phyloP scores from a whole-genome alignment of 2,113 vertebrate species.

The Rhynchomys soricoides region DNA sequence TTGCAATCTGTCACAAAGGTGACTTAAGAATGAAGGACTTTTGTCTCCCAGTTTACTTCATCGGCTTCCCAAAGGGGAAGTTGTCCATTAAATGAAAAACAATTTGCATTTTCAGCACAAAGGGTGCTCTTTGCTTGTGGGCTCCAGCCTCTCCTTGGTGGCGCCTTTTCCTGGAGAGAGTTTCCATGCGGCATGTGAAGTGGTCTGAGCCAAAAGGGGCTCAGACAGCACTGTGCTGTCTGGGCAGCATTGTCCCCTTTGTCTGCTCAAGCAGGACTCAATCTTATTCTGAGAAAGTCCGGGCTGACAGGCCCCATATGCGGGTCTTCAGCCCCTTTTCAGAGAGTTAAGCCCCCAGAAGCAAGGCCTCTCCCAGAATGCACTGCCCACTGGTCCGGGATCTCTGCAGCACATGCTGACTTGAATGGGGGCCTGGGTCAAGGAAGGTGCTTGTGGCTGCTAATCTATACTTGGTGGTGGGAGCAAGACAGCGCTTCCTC shows the following conservation, averaged over 20 bases:
- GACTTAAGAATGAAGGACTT: constrained; percentile 64
- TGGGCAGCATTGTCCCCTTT: constrained; percentile 56
- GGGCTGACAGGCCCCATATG: constrained; percentile 35
- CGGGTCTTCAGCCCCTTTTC: background rate
- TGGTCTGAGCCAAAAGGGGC: constrained; percentile 1
- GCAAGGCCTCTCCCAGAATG: constrained; percentile 4
- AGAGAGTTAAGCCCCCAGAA: constrained; percentile 15
- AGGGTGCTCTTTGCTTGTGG: constrained; percentile 44
- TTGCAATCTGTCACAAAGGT: constrained; percentile 61
- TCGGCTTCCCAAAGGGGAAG: background rate
- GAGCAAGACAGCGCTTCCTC: constrained; percentile 41
- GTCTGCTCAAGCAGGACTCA: constrained; percentile 41
- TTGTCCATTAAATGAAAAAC: constrained; percentile 36
- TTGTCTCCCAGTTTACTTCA: constrained; percentile 54
- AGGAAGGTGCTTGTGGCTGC: constrained; percentile 41
- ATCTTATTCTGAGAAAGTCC: constrained; percentile 47
- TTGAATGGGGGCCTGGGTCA: constrained; percentile 24
- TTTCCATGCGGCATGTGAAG: constrained; percentile 65
- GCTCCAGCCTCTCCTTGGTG: constrained; percentile 59
- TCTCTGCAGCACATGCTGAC: background rate
- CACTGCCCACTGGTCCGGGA: background rate
- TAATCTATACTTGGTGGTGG: constrained; percentile 21
- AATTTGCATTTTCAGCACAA: constrained; percentile 75
- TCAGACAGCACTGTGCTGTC: constrained; percentile 26
- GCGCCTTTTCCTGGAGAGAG: background rate